phyloP scores from a whole-genome alignment of 53 echinoderm and acorn worm species.

The Luidia sarsii region DNA sequence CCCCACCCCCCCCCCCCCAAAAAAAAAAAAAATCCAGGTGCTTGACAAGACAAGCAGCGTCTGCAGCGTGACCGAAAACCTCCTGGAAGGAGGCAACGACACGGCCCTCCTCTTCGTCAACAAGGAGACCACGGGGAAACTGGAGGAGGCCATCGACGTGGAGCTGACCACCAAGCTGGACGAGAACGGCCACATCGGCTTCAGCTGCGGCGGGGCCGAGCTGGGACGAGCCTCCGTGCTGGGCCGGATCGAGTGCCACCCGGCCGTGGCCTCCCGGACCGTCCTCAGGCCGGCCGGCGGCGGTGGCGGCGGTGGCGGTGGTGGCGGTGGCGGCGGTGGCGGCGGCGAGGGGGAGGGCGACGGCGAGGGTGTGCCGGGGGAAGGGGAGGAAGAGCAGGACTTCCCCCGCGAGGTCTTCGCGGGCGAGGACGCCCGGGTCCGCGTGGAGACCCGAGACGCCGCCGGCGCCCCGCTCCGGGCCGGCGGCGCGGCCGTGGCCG shows the following conservation, averaged over 20 bases:
- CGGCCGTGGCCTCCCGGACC: slow-evolving; percentile 60
- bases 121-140: slow-evolving; percentile 79
- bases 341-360: no score
- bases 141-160: slow-evolving; percentile 75
- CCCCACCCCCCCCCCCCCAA: no score
- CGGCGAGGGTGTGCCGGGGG: no score
- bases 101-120: slow-evolving; percentile 82
- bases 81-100: slow-evolving; percentile 85
- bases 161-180: slow-evolving; percentile 60
- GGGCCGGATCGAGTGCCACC: slow-evolving; percentile 41
- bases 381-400: no score
- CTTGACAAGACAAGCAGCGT: slow-evolving; percentile 91
- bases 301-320: no score
- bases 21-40: no score
- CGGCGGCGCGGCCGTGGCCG: slow-evolving; percentile 79
- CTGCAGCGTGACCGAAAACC: slow-evolving; percentile 86
- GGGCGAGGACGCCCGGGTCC: slow-evolving; percentile 76
- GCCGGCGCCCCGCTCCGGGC: slow-evolving; percentile 49
- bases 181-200: slow-evolving; percentile 86
- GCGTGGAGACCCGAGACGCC: slow-evolving; percentile 70
- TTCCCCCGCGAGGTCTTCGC: slow-evolving; percentile 62
- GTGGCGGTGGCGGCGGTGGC: no score
- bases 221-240: slow-evolving; percentile 48
- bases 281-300: slow-evolving; percentile 45
- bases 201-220: slow-evolving; percentile 70